Percentiles rank a stretch among this genome's conserved stretches.
These are phyloP conservation scores for Catalaphyllia jardinei DNA, from an alignment of 64 coral and sea anemone genomes.

Conservation along the genomic window DNA sequence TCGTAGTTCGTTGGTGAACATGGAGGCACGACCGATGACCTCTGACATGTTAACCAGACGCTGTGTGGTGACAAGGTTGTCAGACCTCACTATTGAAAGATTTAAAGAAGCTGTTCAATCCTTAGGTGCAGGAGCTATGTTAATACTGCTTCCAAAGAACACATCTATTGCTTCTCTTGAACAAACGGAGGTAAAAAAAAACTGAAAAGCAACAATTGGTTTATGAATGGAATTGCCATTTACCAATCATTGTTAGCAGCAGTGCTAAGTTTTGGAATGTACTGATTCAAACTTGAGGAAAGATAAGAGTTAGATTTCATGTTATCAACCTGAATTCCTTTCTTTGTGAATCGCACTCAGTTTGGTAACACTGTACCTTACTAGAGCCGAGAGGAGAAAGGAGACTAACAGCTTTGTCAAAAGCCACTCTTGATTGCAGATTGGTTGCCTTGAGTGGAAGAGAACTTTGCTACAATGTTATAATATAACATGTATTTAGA, in stretches of 20 bases:
- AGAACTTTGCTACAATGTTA: slow-evolving; percentile 16
- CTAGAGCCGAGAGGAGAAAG: background rate
- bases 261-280: background rate
- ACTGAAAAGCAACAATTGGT: no score
- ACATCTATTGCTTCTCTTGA: slow-evolving; percentile 35
- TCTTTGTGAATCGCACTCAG: slow-evolving; percentile 16
- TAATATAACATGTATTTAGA: no score
- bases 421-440: slow-evolving; percentile 1
- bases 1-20: slow-evolving; percentile 88
- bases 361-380: slow-evolving; percentile 12
- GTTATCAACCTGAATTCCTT: background rate
- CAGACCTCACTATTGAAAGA: slow-evolving; percentile 76
- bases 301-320: background rate
- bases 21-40: slow-evolving; percentile 94
- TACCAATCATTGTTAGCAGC: background rate
- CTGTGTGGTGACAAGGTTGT: slow-evolving; percentile 82
- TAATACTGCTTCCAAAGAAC: slow-evolving; percentile 89
- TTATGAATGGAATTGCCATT: background rate
- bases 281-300: background rate
- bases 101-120: slow-evolving; percentile 80
- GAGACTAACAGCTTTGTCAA: slow-evolving; percentile 10
- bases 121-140: slow-evolving; percentile 83
- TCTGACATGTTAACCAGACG: slow-evolving; percentile 83
- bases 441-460: background rate
- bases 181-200: slow-evolving; percentile 4